Evolutionary conservation across 92 coral and sea anemone species (phyloP).

Genomic region (Bergia sp.): DNA sequence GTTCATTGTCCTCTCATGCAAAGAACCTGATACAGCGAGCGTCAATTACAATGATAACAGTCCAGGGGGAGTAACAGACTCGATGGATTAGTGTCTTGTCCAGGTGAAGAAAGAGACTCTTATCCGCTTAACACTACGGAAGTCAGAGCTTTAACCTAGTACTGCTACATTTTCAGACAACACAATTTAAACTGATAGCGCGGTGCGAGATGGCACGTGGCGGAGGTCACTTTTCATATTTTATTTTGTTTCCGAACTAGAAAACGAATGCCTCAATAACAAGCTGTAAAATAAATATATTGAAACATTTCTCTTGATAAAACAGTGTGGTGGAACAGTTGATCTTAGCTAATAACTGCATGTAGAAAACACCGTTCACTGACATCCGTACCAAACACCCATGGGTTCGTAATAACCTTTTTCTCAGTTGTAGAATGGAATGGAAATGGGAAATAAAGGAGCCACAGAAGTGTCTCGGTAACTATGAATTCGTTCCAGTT

Average conservation of each 20-base stretch:
- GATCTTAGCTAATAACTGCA: neutral
- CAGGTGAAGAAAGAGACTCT: too few species aligned
- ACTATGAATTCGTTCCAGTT: neutral
- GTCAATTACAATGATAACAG: too few species aligned
- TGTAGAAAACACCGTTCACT: neutral
- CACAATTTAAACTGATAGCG: too few species aligned
- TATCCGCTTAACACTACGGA: too few species aligned
- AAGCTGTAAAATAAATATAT: neutral
- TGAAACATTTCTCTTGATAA: constrained; percentile 1
- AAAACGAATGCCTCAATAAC: neutral
- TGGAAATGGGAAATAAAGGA: neutral
- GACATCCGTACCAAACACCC: neutral
- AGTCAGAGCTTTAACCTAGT: too few species aligned
- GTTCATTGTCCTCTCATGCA: too few species aligned
- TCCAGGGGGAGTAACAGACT: too few species aligned
- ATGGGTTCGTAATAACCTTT: neutral
- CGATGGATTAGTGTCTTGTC: too few species aligned
- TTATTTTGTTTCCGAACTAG: neutral
- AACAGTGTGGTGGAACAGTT: neutral
- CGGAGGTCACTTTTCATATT: too few species aligned
- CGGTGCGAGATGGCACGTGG: too few species aligned
- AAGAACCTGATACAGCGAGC: too few species aligned
- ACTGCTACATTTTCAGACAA: too few species aligned
- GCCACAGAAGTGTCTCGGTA: neutral
- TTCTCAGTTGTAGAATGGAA: neutral